Evolutionary conservation across 2,797 vertebrate genomes (phyloP).

Genomic region (Coranthus polyacanthus): DNA sequence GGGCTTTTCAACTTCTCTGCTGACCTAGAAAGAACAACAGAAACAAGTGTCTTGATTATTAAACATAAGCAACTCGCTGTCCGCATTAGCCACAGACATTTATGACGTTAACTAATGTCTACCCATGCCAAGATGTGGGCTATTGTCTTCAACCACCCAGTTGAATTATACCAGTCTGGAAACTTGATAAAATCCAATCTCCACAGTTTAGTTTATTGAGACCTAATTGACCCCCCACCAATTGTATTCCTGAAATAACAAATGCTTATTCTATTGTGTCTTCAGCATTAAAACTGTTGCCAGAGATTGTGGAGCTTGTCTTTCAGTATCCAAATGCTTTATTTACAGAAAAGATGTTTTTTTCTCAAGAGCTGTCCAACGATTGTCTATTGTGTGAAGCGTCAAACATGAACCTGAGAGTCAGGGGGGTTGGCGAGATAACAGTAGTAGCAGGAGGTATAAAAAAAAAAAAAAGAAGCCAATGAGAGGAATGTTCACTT

Average conservation of each 20-base stretch:
- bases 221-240: conserved; percentile 42
- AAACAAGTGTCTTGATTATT: conserved; percentile 16
- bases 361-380: conserved; percentile 57
- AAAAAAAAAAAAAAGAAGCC: conserved; percentile 27
- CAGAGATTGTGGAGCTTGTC: conserved; percentile 35
- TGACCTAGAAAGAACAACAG: conserved; percentile 73
- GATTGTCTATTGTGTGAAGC: conserved; percentile 71
- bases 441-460: conserved; percentile 30
- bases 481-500: conserved; percentile 7
- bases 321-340: conserved; percentile 57
- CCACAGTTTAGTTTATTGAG: conserved; percentile 64
- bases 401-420: conserved; percentile 43
- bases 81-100: conserved; percentile 6
- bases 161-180: not conserved
- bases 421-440: conserved; percentile 61
- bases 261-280: conserved; percentile 53
- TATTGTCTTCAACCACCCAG: conserved; percentile 16
- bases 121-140: conserved; percentile 6
- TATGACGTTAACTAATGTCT: not conserved
- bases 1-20: conserved; percentile 64
- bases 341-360: conserved; percentile 64
- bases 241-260: conserved; percentile 69
- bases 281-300: conserved; percentile 45
- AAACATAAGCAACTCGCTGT: not conserved
- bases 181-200: conserved; percentile 28